Conservation (phyloP, 2,888 invertebrate genomes). For the Norana najaformis region DNA sequence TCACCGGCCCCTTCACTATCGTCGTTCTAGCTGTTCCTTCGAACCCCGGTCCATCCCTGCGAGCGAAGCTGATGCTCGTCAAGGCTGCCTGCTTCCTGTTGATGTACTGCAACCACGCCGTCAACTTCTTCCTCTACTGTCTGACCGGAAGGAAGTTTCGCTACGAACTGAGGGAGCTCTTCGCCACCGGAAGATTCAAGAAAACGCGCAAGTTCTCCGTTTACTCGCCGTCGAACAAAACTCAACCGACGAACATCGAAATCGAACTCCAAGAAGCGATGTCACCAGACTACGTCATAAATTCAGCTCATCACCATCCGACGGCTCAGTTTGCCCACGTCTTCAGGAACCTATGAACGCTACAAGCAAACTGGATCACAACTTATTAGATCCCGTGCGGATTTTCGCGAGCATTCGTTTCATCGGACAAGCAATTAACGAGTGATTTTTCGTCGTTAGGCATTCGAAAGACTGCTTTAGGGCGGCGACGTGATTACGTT, state of each 20-base stretch:
- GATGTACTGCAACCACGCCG: slow-evolving; percentile 38
- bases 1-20: slow-evolving; percentile 38
- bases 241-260: background rate
- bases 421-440: background rate
- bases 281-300: background rate
- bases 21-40: background rate
- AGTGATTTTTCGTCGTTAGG: background rate
- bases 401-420: background rate
- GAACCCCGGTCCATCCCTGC: background rate
- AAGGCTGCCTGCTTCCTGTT: slow-evolving; percentile 35
- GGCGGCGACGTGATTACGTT: background rate
- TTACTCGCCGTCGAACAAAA: background rate
- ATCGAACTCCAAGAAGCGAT: background rate
- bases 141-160: slow-evolving; percentile 40
- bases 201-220: background rate
- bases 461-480: background rate
- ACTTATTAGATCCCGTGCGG: background rate
- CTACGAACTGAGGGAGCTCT: slow-evolving; percentile 29
- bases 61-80: slow-evolving; percentile 29
- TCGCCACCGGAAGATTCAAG: background rate
- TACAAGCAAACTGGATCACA: background rate
- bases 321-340: background rate
- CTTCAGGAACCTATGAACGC: background rate
- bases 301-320: background rate
- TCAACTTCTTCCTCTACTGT: slow-evolving; percentile 42